Percentiles rank a stretch among this genome's conserved stretches.
Conservation (phyloP, 2,888 invertebrate species). For the Athripsodes cinereus region DNA sequence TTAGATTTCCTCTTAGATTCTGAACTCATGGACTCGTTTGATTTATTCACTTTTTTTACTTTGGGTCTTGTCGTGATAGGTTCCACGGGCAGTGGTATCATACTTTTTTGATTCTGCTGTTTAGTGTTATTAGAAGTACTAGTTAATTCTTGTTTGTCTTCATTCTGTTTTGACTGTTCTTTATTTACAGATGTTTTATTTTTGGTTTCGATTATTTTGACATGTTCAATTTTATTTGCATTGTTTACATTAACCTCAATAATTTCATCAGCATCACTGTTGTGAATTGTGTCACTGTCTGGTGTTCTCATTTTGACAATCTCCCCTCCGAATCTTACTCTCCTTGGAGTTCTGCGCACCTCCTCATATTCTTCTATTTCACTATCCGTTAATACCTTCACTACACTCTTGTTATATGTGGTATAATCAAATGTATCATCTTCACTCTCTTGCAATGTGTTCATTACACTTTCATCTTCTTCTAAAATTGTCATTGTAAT, state of each 20-base stretch:
- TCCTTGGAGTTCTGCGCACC: constrained; percentile 56
- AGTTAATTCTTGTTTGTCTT: constrained; percentile 28
- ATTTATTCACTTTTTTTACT: constrained; percentile 24
- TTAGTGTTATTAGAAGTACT: too few species aligned
- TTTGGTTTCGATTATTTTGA: constrained; percentile 19
- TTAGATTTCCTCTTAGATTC: constrained; percentile 38
- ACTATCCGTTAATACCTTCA: constrained; percentile 56
- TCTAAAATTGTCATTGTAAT: constrained; percentile 81
- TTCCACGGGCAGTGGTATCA: constrained; percentile 45
- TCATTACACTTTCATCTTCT: constrained; percentile 41
- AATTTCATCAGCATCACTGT: constrained; percentile 49
- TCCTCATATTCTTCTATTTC: constrained; percentile 55
- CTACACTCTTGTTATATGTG: constrained; percentile 45
- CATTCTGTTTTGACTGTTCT: constrained; percentile 42
- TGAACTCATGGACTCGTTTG: constrained; percentile 2
- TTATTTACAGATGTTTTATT: neutral
- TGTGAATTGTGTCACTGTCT: constrained; percentile 67
- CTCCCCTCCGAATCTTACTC: constrained; percentile 83
- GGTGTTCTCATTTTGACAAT: constrained; percentile 79
- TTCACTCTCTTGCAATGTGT: constrained; percentile 35
- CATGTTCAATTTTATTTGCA: constrained; percentile 34
- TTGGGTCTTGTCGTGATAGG: constrained; percentile 38
- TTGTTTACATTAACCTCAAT: constrained; percentile 28
- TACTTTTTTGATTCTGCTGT: constrained; percentile 29
- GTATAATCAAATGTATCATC: constrained; percentile 42